Base-by-base conservation (phyloP, 2,113 vertebrate species). In the Dipodomys merriami region DNA sequence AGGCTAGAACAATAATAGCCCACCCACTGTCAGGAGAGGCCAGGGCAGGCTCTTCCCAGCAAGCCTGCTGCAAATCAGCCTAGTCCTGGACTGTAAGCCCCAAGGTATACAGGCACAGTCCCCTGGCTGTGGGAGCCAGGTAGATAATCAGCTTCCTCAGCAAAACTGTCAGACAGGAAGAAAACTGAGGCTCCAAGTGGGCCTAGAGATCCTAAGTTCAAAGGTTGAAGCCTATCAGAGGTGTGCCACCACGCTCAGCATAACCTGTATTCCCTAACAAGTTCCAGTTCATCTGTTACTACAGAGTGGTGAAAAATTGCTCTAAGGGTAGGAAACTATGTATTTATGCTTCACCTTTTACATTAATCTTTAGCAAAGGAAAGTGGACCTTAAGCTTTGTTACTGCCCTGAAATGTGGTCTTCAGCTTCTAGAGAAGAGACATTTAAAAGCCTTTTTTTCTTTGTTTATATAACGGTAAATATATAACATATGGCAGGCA, bases 1-100 rank as follows among this genome's bases (percentile, higher is more conserved):
- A 97, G 97, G 91, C 91, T 95, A 93, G 80, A 4, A 57, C 25
- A 64, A 86, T 97, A 96, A 97, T 77, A 96, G 98, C 97, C 96
- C 94, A 94, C 96, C 97, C 94, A 86, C 96, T 20, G 78, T 85
- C 91, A 0, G 93, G 94, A 91, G 94, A 95, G 94, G 88, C 33
- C 0, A 22, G 65, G 96, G 71, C 79, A 67, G 85, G 88, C 86
- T 89, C 85, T 95, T 96, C 39, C 92, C 96, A 12, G 67, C 0
- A 4, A 86, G 96, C 93, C 91, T 76, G 91, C 91, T 86, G 49
- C 29, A 83, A 2, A 1, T 30, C 85, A 65, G 73, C 44, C 71
- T 85, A 62, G 39, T 0, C 96, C 86, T 44, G 0, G 68, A 29
- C 39, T 19, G 39, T 2, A 8, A 77, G 72, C 27, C 86, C 72